Percentiles rank a stretch among this genome's conserved stretches.
These are phyloP conservation scores for Ceratotherium simum DNA, from an alignment of 2,113 vertebrate species.

Conservation along the genomic window DNA sequence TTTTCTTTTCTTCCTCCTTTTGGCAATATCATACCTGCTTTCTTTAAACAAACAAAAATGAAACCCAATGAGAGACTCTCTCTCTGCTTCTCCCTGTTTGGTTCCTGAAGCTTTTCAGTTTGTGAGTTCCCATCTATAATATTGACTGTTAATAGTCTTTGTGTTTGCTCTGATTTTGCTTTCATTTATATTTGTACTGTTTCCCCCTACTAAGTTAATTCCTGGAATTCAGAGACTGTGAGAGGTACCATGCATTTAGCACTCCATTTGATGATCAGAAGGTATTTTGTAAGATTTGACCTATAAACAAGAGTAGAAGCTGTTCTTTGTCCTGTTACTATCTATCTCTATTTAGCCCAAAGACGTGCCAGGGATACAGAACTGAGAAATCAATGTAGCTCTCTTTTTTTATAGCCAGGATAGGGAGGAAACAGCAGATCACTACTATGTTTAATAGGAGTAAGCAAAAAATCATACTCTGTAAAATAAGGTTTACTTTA, in stretches of 20 bases:
- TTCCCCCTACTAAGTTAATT: conserved; percentile 7
- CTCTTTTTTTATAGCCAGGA: not conserved
- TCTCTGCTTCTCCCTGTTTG: not conserved
- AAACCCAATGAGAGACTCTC: not conserved
- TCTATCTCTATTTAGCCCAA: not conserved
- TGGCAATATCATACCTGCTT: not conserved
- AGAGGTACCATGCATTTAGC: not conserved
- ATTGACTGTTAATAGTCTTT: not conserved
- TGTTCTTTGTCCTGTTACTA: not conserved
- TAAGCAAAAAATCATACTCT: not conserved
- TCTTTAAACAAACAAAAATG: conserved; percentile 13
- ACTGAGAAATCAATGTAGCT: not conserved
- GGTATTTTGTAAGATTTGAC: conserved; percentile 29
- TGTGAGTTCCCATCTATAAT: not conserved
- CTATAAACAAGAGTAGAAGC: not conserved
- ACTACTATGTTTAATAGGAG: not conserved
- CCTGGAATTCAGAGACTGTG: not conserved
- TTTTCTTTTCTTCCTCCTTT: conserved; percentile 2
- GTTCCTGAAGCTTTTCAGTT: conserved; percentile 23
- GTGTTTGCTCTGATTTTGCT: conserved; percentile 30
- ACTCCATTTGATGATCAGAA: not conserved
- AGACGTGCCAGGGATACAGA: not conserved
- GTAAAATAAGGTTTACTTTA: conserved; percentile 24
- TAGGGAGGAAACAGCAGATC: not conserved
- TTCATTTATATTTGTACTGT: not conserved